phyloP scores from a whole-genome alignment of 2,888 invertebrate species.

The Achlya flavicornis region DNA sequence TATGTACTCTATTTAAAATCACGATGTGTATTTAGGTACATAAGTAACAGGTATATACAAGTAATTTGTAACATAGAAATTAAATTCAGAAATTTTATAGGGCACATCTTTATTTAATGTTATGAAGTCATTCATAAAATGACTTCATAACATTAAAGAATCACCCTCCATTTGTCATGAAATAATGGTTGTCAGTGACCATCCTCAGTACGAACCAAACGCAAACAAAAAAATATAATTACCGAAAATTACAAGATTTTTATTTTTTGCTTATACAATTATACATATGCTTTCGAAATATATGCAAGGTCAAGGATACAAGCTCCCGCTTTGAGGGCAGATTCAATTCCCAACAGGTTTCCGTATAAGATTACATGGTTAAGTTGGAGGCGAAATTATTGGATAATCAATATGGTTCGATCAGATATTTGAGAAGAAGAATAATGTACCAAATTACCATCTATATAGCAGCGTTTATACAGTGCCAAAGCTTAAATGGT shows the following conservation, averaged over 20 bases:
- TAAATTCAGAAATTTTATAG: no score
- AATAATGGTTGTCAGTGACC: not conserved
- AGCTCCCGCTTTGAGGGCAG: conserved; percentile 17
- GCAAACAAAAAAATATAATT: not conserved
- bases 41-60: no score
- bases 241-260: not conserved
- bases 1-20: no score
- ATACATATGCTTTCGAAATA: not conserved
- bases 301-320: conserved; percentile 25
- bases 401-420: conserved; percentile 7
- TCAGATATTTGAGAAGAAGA: not conserved
- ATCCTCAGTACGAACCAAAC: not conserved
- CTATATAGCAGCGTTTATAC: conserved; percentile 28
- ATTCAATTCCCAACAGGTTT: conserved; percentile 25
- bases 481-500: conserved; percentile 40
- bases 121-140: no score
- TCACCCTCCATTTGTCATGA: no score
- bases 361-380: conserved; percentile 28
- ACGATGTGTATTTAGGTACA: no score
- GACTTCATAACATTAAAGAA: no score
- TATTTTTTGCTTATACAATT: not conserved
- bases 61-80: no score
- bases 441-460: conserved; percentile 13
- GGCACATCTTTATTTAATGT: no score
- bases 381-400: conserved; percentile 19